Evolutionary conservation across 2,113 vertebrate genomes (phyloP).

Genomic region (Girardinichthys multiradiatus): DNA sequence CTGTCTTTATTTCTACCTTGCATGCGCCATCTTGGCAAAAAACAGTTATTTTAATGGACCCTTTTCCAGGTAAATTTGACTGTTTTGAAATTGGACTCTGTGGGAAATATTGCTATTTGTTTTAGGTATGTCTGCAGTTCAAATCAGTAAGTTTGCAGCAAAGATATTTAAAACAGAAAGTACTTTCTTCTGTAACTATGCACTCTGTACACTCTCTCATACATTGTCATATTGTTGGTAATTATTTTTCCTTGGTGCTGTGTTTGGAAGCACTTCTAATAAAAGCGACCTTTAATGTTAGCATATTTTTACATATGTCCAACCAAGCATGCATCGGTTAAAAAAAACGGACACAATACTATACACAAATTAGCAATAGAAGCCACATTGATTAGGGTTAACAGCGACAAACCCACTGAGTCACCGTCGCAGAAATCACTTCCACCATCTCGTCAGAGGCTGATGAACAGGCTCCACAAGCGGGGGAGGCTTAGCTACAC

Average conservation of each 20-base stretch:
- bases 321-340: constrained; percentile 1
- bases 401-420: constrained; percentile 10
- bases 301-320: constrained; percentile 11
- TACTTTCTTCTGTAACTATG: neutral
- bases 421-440: constrained; percentile 36
- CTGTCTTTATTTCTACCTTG: no score
- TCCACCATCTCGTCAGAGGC: constrained; percentile 49
- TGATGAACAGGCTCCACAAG: constrained; percentile 35
- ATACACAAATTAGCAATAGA: neutral
- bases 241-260: neutral
- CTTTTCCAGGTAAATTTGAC: no score
- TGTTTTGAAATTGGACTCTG: no score
- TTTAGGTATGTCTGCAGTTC: neutral
- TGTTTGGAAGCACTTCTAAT: constrained; percentile 2
- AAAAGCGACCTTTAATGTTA: neutral
- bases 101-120: no score
- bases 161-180: neutral
- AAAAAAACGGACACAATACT: neutral
- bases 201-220: no score
- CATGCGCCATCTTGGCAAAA: no score
- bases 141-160: no score
- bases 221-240: no score
- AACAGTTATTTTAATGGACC: no score
- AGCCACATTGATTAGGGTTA: neutral
- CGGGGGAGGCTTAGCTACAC: constrained; percentile 50